phyloP scores from a whole-genome alignment of 2,888 invertebrate genomes.

The Melikaiella ostensackeni region DNA sequence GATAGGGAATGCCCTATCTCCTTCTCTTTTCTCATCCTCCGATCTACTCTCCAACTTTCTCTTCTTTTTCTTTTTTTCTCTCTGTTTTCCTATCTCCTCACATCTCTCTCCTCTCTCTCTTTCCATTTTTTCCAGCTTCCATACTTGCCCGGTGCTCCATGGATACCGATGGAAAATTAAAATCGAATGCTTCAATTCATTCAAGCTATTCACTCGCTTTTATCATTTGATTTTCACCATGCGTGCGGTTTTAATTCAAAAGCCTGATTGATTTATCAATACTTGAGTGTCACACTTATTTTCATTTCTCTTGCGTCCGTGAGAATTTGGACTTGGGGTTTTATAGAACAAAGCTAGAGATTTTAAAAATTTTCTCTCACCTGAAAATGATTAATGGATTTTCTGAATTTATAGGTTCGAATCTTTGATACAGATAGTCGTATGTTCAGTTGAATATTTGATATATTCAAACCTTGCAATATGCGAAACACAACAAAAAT shows the following conservation, averaged over 20 bases:
- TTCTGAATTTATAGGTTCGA: too few relatives aligned
- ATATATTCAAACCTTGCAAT: too few relatives aligned
- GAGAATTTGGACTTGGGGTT: too few relatives aligned
- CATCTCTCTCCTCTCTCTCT: neutral
- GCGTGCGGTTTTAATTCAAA: neutral
- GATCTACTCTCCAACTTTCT: neutral
- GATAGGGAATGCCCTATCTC: constrained; percentile 9
- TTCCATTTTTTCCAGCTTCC: neutral
- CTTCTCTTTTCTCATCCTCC: neutral
- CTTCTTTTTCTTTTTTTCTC: neutral
- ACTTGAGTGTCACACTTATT: neutral
- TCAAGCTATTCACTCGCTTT: neutral
- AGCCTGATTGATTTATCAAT: neutral
- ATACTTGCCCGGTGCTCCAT: neutral
- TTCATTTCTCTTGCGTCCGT: too few relatives aligned
- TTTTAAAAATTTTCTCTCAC: too few relatives aligned
- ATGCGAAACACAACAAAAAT: too few relatives aligned
- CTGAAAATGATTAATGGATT: too few relatives aligned
- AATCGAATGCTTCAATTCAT: neutral
- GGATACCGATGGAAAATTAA: neutral
- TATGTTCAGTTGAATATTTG: too few relatives aligned
- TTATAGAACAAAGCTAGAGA: too few relatives aligned
- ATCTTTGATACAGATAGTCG: too few relatives aligned
- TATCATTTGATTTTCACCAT: neutral
- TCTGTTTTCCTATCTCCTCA: too few relatives aligned